Evolutionary conservation across 2,113 vertebrate genomes (phyloP).

Genomic region (Noctilio leporinus): DNA sequence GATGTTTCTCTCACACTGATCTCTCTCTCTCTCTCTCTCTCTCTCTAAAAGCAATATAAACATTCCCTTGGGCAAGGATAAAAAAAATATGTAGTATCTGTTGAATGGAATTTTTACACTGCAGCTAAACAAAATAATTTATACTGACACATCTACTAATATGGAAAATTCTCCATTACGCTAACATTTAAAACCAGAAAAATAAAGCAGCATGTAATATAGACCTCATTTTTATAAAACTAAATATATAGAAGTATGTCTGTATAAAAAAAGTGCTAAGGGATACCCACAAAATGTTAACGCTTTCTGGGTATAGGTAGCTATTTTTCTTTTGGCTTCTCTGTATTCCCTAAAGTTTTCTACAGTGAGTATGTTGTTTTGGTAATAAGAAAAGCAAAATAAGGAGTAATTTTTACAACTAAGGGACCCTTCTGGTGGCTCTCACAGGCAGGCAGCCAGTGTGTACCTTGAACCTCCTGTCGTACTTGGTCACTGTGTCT

Average conservation of each 20-base stretch:
- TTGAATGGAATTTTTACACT: not conserved
- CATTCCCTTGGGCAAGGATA: too few relatives aligned
- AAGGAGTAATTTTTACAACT: not conserved
- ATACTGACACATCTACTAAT: not conserved
- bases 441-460: fast-evolving
- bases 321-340: not conserved
- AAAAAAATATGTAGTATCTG: not conserved
- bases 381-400: not conserved
- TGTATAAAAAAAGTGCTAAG: not conserved
- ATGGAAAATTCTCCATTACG: not conserved
- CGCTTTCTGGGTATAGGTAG: not conserved
- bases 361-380: not conserved
- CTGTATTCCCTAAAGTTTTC: not conserved
- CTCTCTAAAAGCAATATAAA: too few relatives aligned
- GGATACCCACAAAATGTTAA: not conserved
- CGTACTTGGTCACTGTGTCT: constrained; percentile 93
- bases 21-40: too few relatives aligned
- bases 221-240: not conserved
- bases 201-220: not conserved
- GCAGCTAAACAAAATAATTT: not conserved
- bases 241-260: not conserved
- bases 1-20: too few relatives aligned
- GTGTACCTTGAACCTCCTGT: constrained; percentile 92
- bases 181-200: not conserved
- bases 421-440: not conserved